Percentiles rank a stretch among this genome's conserved stretches.
These are phyloP conservation scores for Epinotia demarniana DNA, from an alignment of 2,888 invertebrate genomes.

Conservation along the genomic window DNA sequence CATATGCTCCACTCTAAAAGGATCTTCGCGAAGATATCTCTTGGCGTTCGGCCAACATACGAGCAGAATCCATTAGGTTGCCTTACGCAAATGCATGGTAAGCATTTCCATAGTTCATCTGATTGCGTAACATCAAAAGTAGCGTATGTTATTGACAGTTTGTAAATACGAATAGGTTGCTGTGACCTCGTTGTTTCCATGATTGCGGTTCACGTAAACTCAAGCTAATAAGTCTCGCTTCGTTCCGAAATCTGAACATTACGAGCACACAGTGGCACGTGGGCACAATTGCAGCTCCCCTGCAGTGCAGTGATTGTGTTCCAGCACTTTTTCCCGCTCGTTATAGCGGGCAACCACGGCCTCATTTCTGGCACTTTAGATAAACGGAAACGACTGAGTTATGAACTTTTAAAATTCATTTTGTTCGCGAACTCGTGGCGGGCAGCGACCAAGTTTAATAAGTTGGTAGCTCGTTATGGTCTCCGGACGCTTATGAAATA, in stretches of 20 bases:
- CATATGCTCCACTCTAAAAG: conserved; percentile 42
- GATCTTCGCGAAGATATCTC: conserved; percentile 38
- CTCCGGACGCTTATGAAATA: conserved; percentile 6
- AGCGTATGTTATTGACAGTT: conserved; percentile 30
- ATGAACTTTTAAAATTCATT: conserved; percentile 71
- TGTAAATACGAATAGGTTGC: conserved; percentile 44
- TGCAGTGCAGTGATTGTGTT: conserved; percentile 51
- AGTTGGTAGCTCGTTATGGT: conserved; percentile 19
- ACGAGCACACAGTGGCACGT: conserved; percentile 56
- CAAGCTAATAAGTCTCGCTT: conserved; percentile 65
- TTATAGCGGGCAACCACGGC: conserved; percentile 72
- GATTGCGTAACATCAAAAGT: conserved; percentile 36
- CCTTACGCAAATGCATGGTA: conserved; percentile 43
- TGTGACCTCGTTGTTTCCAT: conserved; percentile 62
- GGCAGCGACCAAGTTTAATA: conserved; percentile 29
- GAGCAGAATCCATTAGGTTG: conserved; percentile 43
- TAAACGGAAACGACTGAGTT: conserved; percentile 69
- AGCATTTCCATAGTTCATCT: conserved; percentile 39
- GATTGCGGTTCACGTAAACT: conserved; percentile 63
- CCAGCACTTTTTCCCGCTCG: conserved; percentile 69
- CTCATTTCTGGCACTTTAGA: conserved; percentile 73
- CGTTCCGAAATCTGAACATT: conserved; percentile 53
- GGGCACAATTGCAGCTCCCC: conserved; percentile 51
- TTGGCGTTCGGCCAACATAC: conserved; percentile 44
- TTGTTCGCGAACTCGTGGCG: conserved; percentile 36